Base-by-base conservation (phyloP, 2,113 vertebrate species). In the Oreochromis aureus region DNA sequence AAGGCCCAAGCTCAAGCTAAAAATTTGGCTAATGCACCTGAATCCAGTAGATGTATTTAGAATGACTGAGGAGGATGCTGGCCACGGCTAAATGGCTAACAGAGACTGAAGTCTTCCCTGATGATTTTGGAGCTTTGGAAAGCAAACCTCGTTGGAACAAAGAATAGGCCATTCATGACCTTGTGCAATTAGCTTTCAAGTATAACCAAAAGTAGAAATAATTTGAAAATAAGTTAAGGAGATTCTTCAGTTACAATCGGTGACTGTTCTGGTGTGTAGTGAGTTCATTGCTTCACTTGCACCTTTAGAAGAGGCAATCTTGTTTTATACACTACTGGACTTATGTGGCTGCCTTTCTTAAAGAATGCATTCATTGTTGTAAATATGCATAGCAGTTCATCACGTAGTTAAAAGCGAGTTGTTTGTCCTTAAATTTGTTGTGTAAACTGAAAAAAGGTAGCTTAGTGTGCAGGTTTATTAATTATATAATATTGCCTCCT, bases 321-420 rank as follows among this genome's bases (percentile, higher is more conserved):
- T 44, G n/a, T 12, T 44, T 71, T 71, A 15, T 71, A 71, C n/a
- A 71, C n/a, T 71, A 44, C 39, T 44, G 66, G 16, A 71, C n/a
- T 24, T 24, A 16, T 71, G n/a, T 69, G 36, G 7, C 7, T 16
- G 12, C 39, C 5, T 44, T 71, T 44, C 39, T 16, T 24, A 44
- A 44, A 44, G 66, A 44, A 44, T 24, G 5, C n/a, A 71, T 44
- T 71, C 41, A 27, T 30, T 73, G 41, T 4, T 46, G 8, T 27
- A 73, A 73, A 27, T 24, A 24, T 18, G 27, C 13, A 73, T 73
- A 7, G 3, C 22, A 16, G 69, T 73, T 73, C 69, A 46, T 46
- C 8, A 27, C 0, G 3, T 51, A 7, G 6, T 51, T 18, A 18
- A 51, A 51, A 16, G 46, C 46, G 7, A 3, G 6, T 73, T 73